Percentiles rank a stretch among this genome's conserved stretches.
Conservation (phyloP, 53 echinoderm and acorn worm species). For the Stichopus horrens region DNA sequence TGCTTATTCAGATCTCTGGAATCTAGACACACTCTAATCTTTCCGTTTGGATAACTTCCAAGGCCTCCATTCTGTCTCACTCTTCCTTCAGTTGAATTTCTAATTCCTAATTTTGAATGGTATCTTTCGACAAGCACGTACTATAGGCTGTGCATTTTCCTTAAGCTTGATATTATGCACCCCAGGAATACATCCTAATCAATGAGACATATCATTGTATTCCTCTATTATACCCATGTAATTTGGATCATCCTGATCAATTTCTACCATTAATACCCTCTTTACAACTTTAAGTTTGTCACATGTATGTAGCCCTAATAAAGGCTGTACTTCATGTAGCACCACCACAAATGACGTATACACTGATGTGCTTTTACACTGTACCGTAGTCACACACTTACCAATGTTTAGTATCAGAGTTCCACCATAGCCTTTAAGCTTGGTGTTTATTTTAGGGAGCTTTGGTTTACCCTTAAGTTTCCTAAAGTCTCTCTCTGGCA, state of each 20-base stretch:
- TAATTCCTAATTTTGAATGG: no score
- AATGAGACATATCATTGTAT: constrained; percentile 46
- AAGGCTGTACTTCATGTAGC: not conserved
- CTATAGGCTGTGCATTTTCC: no score
- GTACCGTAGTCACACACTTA: constrained; percentile 17
- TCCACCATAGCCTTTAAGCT: constrained; percentile 28
- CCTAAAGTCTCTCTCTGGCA: no score
- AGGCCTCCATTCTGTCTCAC: no score
- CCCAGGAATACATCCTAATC: no score
- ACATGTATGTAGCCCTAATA: not conserved
- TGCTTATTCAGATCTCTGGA: constrained; percentile 52
- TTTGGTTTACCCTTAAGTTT: no score
- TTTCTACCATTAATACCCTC: no score
- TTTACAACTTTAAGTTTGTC: constrained; percentile 34
- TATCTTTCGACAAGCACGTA: no score
- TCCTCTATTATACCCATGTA: constrained; percentile 44
- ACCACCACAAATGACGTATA: constrained; percentile 15
- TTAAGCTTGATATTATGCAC: no score
- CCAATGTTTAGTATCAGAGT: not conserved
- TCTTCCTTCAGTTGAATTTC: constrained; percentile 58
- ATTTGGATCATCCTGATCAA: constrained; percentile 34
- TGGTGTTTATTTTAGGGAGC: not conserved
- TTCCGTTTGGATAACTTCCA: no score
- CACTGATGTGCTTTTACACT: not conserved
- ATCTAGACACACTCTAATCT: constrained; percentile 60